Evolutionary conservation across 2,888 invertebrate species (phyloP).

Genomic region (Drymonia ruficornis): DNA sequence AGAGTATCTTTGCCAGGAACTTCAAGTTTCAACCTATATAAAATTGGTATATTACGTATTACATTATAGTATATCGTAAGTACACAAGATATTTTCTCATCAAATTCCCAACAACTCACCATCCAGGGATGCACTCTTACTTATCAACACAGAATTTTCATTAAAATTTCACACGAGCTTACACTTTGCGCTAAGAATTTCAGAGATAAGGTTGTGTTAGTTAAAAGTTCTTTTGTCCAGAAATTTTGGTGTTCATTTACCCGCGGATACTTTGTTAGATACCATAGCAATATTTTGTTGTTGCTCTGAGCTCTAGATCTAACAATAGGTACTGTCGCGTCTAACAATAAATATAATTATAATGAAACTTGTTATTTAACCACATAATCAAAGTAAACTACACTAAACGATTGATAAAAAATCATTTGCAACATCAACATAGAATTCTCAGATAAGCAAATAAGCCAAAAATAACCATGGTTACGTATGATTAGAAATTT

Average conservation of each 20-base stretch:
- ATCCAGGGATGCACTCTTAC: constrained; percentile 26
- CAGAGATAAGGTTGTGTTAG: constrained; percentile 40
- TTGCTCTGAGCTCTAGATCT: not conserved
- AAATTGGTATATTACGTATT: too few relatives aligned
- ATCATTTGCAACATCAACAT: too few relatives aligned
- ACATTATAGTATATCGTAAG: constrained; percentile 4
- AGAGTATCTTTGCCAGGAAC: too few relatives aligned
- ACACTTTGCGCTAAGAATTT: constrained; percentile 34
- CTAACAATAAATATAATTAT: too few relatives aligned
- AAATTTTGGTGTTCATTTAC: constrained; percentile 31
- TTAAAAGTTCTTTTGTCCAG: constrained; percentile 38
- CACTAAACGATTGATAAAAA: too few relatives aligned
- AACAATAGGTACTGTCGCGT: too few relatives aligned
- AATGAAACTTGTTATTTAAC: too few relatives aligned
- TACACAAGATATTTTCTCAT: constrained; percentile 7
- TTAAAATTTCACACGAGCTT: constrained; percentile 35
- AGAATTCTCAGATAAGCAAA: too few relatives aligned
- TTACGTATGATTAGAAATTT: too few relatives aligned
- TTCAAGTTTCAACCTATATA: too few relatives aligned
- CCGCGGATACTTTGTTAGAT: constrained; percentile 2
- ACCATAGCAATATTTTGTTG: not conserved
- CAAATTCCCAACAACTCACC: constrained; percentile 21
- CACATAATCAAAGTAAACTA: too few relatives aligned
- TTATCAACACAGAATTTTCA: constrained; percentile 41
- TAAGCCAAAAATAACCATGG: too few relatives aligned